phyloP scores from a whole-genome alignment of 2,888 invertebrate species.

The Monopis laevigella region DNA sequence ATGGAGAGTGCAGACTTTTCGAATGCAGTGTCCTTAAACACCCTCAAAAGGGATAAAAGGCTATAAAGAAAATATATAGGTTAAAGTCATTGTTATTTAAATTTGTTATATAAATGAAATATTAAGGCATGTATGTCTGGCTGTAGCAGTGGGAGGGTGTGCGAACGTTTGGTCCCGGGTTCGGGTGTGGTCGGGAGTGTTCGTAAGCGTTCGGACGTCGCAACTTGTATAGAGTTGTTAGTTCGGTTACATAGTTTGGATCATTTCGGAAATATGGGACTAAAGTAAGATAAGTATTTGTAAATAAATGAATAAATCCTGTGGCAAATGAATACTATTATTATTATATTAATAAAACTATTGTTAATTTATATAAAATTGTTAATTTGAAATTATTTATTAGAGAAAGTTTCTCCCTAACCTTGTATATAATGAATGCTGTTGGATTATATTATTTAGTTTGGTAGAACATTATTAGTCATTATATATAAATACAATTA shows the following conservation, averaged over 20 bases:
- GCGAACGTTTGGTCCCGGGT: too few relatives aligned
- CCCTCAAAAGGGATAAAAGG: too few relatives aligned
- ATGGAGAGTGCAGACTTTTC: too few relatives aligned
- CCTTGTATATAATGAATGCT: conserved; percentile 64
- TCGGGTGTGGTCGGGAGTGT: too few relatives aligned
- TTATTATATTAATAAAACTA: neutral
- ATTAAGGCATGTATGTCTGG: too few relatives aligned
- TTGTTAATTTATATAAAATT: conserved; percentile 52
- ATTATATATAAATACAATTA: conserved; percentile 65
- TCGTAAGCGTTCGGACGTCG: too few relatives aligned
- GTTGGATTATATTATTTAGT: conserved; percentile 67
- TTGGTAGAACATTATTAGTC: conserved; percentile 63
- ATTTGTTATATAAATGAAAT: too few relatives aligned
- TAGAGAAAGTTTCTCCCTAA: conserved; percentile 38
- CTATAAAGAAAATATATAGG: too few relatives aligned
- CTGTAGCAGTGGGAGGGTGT: too few relatives aligned
- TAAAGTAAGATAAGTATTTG: conserved; percentile 59
- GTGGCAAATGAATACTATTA: conserved; percentile 56
- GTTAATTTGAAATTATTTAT: conserved; percentile 40
- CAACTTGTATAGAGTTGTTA: too few relatives aligned
- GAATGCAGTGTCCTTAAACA: too few relatives aligned
- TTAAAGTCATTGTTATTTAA: too few relatives aligned
- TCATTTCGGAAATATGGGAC: conserved; percentile 43
- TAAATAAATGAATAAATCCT: conserved; percentile 60
- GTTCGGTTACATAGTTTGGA: neutral